A percentile compares a stretch with the other conserved stretches of the same genome.
Evolutionary conservation across 2,113 vertebrate genomes (phyloP).

Genomic region (human (Homo sapiens)): DNA sequence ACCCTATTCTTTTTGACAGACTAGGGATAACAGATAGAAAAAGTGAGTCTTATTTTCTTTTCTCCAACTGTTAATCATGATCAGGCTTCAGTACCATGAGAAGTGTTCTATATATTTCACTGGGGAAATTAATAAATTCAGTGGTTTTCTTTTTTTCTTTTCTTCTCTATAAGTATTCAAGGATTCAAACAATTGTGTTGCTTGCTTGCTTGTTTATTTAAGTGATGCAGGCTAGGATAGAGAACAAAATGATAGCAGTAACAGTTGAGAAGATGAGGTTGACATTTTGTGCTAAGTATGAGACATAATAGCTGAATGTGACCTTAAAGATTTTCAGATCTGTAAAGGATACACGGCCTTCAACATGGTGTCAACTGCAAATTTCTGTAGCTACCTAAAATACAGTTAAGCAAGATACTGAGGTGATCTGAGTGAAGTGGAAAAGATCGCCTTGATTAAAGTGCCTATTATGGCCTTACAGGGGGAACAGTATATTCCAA

Average conservation of each 20-base stretch:
- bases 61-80: not conserved
- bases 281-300: not conserved
- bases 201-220: not conserved
- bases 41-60: not conserved
- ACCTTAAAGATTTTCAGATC: not conserved
- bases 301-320: not conserved
- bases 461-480: not conserved
- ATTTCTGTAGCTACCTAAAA: not conserved
- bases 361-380: not conserved
- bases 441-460: not conserved
- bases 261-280: not conserved
- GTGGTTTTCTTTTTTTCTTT: not conserved
- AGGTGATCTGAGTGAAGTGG: not conserved
- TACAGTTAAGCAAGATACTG: not conserved
- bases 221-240: not conserved
- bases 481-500: not conserved
- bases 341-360: not conserved
- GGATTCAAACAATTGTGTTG: not conserved
- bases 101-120: not conserved
- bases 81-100: not conserved
- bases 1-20: not conserved
- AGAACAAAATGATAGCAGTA: not conserved
- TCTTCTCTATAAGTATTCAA: not conserved
- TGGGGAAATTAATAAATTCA: not conserved
- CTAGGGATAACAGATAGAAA: not conserved